phyloP scores from a whole-genome alignment of 2,113 vertebrate genomes.

The Burhinus bistriatus region DNA sequence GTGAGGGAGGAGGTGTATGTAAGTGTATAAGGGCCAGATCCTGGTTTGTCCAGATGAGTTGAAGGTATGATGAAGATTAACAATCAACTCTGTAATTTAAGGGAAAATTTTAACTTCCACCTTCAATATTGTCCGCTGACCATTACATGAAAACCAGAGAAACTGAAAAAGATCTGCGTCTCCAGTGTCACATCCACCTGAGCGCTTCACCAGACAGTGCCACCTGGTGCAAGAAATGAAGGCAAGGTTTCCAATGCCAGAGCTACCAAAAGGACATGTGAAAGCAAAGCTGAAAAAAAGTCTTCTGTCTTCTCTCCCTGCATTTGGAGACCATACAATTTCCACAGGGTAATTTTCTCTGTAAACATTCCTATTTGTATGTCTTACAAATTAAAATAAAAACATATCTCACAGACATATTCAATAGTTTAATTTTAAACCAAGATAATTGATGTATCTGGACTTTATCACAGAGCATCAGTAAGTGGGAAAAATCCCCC shows the following conservation, averaged over 20 bases:
- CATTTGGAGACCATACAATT: background rate
- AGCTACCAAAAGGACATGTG: background rate
- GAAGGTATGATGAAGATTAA: background rate
- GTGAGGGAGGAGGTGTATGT: background rate
- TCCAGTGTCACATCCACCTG: background rate
- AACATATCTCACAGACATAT: background rate
- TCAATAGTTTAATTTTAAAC: background rate
- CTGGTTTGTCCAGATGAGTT: background rate
- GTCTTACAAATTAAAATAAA: background rate
- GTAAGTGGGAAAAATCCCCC: background rate
- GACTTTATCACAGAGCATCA: background rate
- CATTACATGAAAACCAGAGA: background rate
- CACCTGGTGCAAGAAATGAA: background rate
- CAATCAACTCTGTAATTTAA: background rate
- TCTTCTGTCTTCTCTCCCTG: background rate
- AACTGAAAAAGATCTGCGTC: background rate
- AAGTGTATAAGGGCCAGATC: background rate
- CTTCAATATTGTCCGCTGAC: background rate
- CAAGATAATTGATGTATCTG: background rate
- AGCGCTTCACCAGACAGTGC: background rate
- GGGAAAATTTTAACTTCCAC: background rate
- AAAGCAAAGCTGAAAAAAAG: background rate
- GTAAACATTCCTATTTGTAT: background rate
- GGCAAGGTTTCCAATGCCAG: background rate
- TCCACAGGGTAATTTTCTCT: background rate